Base-by-base conservation (phyloP, 2,797 vertebrate species). In the Danio choprae region DNA sequence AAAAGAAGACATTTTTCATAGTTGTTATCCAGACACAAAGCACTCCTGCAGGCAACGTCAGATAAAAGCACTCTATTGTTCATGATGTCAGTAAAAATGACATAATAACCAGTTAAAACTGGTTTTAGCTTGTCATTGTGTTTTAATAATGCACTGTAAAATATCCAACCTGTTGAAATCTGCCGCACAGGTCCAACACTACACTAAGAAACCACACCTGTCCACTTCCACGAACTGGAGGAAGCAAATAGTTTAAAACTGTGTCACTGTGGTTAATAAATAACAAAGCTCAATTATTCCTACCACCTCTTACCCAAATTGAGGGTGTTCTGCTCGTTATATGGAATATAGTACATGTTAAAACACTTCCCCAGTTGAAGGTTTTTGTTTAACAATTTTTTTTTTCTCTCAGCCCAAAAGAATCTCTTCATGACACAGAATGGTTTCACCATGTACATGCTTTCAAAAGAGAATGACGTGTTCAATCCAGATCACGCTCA, bases 381-480 rank as follows among this genome's bases (percentile, higher is more conserved):
- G 6, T 2, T 38, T 51, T 22, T 51, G 22, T 58, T 55, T 9
- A 41, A n/a, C 22, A 43, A n/a, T 56, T 40, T 7, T 29, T 50
- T 77, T 12, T 78, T 9, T 48, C 29, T 1, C 67, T 68, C 41
- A 94, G 94, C 94, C 82, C 89, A 94, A 89, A 93, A 90, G 87
- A 93, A 94, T 86, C 83, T 85, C 75, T 89, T 96, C 85, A 97
- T 99, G 97, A 98, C 94, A 29, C 91, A 95, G 90, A 97, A 98
- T 0, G 98, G 97, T 38, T 99, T 99, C 93, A 96, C 95, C 88
- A 96, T 97, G 95, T 98, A 98, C 92, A 95, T 98, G 90, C 90
- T 98, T 77, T 99, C 97, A 0, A 87, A 83, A 0, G 96, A 96
- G 1, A 98, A 97, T 0, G 94, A 96, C 18, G 88, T 97, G 87